phyloP scores from a whole-genome alignment of 2,888 invertebrate genomes.

The Lucinisca nassula region DNA sequence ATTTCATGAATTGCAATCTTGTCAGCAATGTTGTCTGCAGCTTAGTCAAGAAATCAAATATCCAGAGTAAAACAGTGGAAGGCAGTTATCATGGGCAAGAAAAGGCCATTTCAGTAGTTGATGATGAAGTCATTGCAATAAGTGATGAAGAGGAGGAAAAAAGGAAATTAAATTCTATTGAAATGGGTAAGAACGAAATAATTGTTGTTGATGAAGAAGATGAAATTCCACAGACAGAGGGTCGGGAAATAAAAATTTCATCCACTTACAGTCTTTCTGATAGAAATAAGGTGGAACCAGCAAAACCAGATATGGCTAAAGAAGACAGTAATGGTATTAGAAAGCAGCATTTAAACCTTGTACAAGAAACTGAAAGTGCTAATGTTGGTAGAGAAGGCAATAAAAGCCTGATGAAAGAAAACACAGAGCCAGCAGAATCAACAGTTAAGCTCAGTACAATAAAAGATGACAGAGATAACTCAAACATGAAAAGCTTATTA shows the following conservation, averaged over 20 bases:
- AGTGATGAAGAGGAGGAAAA: conserved; percentile 67
- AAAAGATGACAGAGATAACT: too few species aligned
- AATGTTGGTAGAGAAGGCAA: too few species aligned
- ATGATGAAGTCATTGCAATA: conserved; percentile 64
- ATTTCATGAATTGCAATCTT: conserved; percentile 41
- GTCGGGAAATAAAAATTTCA: conserved; percentile 48
- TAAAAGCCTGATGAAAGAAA: too few species aligned
- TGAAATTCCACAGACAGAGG: neutral
- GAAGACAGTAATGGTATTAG: too few species aligned
- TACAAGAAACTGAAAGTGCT: too few species aligned
- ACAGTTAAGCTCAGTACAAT: too few species aligned
- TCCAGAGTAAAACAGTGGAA: conserved; percentile 16
- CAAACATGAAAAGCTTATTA: too few species aligned
- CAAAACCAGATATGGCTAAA: neutral
- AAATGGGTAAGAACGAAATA: conserved; percentile 29
- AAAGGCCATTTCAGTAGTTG: conserved; percentile 13
- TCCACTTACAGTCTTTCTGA: conserved; percentile 59
- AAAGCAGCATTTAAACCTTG: too few species aligned
- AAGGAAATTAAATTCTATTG: neutral
- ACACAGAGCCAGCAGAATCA: too few species aligned
- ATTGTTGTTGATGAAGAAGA: conserved; percentile 62
- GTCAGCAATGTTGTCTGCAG: conserved; percentile 59
- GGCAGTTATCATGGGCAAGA: neutral
- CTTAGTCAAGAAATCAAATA: conserved; percentile 30
- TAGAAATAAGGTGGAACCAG: conserved; percentile 11